Base-by-base conservation (phyloP, 2,797 vertebrate genomes). In the Syngnathus acus region DNA sequence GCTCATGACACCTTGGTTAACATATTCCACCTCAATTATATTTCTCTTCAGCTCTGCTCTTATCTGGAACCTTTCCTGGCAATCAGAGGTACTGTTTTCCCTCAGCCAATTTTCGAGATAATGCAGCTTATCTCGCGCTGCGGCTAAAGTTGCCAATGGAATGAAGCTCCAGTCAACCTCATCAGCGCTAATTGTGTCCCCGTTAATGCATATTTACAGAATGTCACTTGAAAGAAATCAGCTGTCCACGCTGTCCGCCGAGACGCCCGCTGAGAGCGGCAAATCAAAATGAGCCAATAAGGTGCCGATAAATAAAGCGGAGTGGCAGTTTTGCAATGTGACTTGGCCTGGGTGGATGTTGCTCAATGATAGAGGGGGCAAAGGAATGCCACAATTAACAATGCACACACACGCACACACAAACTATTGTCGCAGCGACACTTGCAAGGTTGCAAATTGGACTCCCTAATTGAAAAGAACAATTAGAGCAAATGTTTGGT, bases 1-100 rank as follows among this genome's bases (percentile, higher is more conserved):
- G 92, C 93, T 88, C 94, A 94, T 93, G 94, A 97, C 95, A 97
- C 94, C 94, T 94, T 96, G 94, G 93, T 97, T 98, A 97, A 97
- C 94, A 94, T 95, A 97, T 98, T 98, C 95, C 95, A 97, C 95
- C 95, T 99, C 96, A 99, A 98, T 98, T 99, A 98, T 95, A 95
- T 96, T 98, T 98, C 94, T 95, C 94, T 94, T 97, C 95, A 96
- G 94, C 92, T 90, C 77, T 92, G 91, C 92, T 94, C 95, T 98
- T 98, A 98, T 98, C 96, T 96, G 93, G 93, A 97, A 95, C 93
- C 94, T 94, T 95, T 95, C 93, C 94, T 95, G 93, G 95, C 96
- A 97, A 98, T 98, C 96, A 96, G 93, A 96, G 94, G 93, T 94
- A 92, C 93, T 95, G 94, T 98, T 98, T 96, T 96, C 95, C 95